These are phyloP conservation scores for Anomalospiza imberbis DNA, from an alignment of 2,797 vertebrate genomes.

Conservation along the genomic window DNA sequence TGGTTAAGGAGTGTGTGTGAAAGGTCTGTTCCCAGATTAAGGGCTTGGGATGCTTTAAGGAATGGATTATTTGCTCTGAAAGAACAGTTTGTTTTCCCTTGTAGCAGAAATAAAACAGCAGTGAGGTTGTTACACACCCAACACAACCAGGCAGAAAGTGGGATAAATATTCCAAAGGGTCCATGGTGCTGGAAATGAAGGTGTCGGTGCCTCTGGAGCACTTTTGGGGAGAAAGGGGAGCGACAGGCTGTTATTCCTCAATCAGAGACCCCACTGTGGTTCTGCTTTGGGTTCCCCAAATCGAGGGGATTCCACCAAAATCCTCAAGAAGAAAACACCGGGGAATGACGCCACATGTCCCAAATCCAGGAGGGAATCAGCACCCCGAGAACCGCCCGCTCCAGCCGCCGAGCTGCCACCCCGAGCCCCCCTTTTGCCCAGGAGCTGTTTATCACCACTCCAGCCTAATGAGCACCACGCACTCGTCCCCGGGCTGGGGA, in stretches of 20 bases:
- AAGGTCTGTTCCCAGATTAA: neutral
- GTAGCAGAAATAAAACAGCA: fast-evolving
- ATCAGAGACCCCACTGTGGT: fast-evolving
- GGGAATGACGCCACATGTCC: fast-evolving
- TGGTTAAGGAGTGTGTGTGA: neutral
- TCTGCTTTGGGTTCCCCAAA: fast-evolving
- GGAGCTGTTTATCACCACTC: neutral
- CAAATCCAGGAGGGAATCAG: neutral
- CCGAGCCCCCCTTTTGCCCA: neutral
- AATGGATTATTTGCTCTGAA: neutral
- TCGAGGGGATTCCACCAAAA: fast-evolving
- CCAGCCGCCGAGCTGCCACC: neutral
- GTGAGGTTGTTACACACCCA: fast-evolving
- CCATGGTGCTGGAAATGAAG: fast-evolving
- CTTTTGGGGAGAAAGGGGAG: neutral
- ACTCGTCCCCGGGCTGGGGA: neutral
- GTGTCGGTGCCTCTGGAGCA: fast-evolving
- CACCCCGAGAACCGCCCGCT: fast-evolving
- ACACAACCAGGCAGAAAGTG: fast-evolving
- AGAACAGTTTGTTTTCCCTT: neutral
- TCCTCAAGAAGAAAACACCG: fast-evolving
- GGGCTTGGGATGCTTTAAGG: neutral
- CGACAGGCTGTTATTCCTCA: neutral
- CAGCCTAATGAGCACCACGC: neutral
- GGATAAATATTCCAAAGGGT: neutral